A percentile compares a stretch with the other conserved stretches of the same genome.
These are phyloP conservation scores for Nycteola revayana DNA, from an alignment of 2,888 invertebrate genomes.

Conservation along the genomic window DNA sequence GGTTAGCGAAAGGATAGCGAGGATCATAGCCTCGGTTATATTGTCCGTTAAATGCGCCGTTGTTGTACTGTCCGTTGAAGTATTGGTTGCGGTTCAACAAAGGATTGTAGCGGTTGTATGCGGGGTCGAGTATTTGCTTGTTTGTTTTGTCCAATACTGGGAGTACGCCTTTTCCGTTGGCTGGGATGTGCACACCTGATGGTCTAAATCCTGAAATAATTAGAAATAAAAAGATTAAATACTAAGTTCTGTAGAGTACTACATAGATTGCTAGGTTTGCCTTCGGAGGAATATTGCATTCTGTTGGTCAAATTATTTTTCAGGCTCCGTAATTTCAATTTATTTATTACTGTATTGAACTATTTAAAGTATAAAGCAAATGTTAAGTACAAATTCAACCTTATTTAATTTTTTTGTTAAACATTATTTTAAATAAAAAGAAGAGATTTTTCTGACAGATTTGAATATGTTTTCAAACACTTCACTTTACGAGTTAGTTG, in stretches of 20 bases:
- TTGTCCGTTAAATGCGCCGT: constrained; percentile 38
- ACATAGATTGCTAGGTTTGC: too few relatives aligned
- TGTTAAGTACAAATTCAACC: too few relatives aligned
- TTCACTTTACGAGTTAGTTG: too few relatives aligned
- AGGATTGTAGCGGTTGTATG: constrained; percentile 50
- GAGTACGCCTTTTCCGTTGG: constrained; percentile 75
- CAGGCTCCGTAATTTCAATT: too few relatives aligned
- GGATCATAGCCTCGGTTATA: constrained; percentile 8
- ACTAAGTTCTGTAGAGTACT: neutral
- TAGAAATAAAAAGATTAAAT: neutral
- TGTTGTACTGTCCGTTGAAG: constrained; percentile 41
- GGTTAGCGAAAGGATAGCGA: constrained; percentile 31
- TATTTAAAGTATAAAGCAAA: too few relatives aligned
- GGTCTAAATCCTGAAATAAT: constrained; percentile 78
- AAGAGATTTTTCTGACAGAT: too few relatives aligned
- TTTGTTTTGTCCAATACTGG: constrained; percentile 44
- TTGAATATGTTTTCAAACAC: too few relatives aligned
- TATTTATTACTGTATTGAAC: too few relatives aligned
- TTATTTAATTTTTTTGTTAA: too few relatives aligned
- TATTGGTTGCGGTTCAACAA: constrained; percentile 34
- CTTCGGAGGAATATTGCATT: too few relatives aligned
- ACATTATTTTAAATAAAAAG: too few relatives aligned
- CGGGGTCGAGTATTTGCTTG: constrained; percentile 37
- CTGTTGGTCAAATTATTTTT: too few relatives aligned
- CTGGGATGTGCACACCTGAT: constrained; percentile 84